Evolutionary conservation across 2,797 vertebrate species (phyloP).

Genomic region (Helostoma temminkii): DNA sequence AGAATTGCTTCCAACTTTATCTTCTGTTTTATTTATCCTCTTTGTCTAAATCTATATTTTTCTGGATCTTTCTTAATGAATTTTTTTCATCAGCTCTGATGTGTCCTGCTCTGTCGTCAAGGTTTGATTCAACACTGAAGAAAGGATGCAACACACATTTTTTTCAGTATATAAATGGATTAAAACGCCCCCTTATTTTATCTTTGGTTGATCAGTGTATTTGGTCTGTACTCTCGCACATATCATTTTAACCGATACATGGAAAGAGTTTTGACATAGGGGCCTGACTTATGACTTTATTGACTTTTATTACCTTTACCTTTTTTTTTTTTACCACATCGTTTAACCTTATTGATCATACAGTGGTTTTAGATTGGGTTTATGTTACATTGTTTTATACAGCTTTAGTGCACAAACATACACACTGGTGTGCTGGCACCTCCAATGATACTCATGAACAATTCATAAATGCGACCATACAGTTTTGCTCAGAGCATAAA

Average conservation of each 20-base stretch:
- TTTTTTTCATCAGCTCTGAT: too few species aligned
- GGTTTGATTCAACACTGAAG: not conserved
- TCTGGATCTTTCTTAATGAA: too few species aligned
- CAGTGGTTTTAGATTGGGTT: not conserved
- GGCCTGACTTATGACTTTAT: too few species aligned
- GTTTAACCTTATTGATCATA: not conserved
- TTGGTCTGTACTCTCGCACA: not conserved
- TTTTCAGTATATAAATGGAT: too few species aligned
- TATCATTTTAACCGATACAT: not conserved
- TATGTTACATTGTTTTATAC: not conserved
- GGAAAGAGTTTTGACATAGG: not conserved
- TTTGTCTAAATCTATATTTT: too few species aligned
- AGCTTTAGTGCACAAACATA: not conserved
- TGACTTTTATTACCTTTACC: not conserved
- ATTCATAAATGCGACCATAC: slow-evolving; percentile 55
- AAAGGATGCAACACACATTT: not conserved
- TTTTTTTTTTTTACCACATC: too few species aligned
- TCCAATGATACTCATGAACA: slow-evolving; percentile 52
- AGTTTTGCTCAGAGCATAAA: slow-evolving; percentile 63
- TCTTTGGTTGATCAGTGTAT: not conserved
- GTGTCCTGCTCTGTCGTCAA: too few species aligned
- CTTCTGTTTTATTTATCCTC: too few species aligned
- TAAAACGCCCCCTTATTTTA: too few species aligned
- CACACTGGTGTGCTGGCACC: not conserved
- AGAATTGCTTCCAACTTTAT: too few species aligned